Evolutionary conservation across 2,113 vertebrate genomes (phyloP).

Genomic region (Argyrosomus japonicus): DNA sequence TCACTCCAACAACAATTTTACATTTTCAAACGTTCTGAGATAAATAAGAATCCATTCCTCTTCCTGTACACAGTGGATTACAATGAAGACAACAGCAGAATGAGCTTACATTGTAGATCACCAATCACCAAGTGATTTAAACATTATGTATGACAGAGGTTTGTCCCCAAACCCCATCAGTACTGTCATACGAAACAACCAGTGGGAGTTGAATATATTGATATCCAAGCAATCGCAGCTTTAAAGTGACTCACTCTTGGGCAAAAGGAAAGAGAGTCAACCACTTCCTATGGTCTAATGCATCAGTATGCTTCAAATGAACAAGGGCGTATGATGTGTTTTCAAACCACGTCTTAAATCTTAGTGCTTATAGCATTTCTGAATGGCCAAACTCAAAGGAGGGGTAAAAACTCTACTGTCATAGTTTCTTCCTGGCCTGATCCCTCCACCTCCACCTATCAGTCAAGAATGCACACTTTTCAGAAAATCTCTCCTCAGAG

Average conservation of each 20-base stretch:
- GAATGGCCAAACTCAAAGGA: background rate
- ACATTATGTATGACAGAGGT: too few relatives aligned
- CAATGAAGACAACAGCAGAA: background rate
- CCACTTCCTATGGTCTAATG: background rate
- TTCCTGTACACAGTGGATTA: background rate
- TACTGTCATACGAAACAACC: background rate
- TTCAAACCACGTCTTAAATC: background rate
- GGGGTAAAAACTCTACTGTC: background rate
- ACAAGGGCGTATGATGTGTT: background rate
- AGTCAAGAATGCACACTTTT: too few relatives aligned
- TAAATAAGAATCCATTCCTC: constrained; percentile 4
- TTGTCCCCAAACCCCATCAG: background rate
- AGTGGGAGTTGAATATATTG: too few relatives aligned
- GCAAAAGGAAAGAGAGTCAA: background rate
- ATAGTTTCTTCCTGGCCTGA: background rate
- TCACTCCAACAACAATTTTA: constrained; percentile 21
- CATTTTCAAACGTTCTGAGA: background rate
- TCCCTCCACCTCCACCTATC: background rate
- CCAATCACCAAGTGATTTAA: background rate
- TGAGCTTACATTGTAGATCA: background rate
- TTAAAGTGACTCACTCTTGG: background rate
- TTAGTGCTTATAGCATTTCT: background rate
- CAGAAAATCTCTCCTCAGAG: background rate
- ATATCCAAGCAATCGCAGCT: background rate
- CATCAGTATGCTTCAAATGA: background rate